Evolutionary conservation across 2,113 vertebrate species (phyloP).

Genomic region (Corythoichthys intestinalis): DNA sequence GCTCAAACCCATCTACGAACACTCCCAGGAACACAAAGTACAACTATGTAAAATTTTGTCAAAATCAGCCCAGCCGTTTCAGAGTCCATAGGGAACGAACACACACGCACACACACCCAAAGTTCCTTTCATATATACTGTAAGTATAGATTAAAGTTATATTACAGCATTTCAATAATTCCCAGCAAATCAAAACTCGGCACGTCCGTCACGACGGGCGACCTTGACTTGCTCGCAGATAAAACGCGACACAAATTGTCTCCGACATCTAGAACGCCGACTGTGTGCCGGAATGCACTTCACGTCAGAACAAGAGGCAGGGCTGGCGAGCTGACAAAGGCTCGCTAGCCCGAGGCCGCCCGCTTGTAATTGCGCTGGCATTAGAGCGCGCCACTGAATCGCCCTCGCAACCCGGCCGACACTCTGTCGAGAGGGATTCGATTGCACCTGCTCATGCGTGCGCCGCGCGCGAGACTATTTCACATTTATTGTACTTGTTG

Average conservation of each 20-base stretch:
- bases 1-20: no score
- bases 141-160: not conserved
- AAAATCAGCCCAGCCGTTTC: no score
- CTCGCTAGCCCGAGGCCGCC: slow-evolving; percentile 5
- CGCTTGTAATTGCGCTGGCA: not conserved
- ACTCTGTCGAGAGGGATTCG: not conserved
- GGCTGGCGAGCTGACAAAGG: not conserved
- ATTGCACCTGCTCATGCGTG: not conserved
- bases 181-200: not conserved
- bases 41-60: no score
- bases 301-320: not conserved
- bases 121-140: no score
- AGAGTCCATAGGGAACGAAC: no score
- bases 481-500: slow-evolving; percentile 9
- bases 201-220: not conserved
- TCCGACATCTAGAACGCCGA: not conserved
- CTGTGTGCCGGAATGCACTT: not conserved
- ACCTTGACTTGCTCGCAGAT: not conserved
- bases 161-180: not conserved
- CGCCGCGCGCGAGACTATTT: not conserved
- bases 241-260: not conserved
- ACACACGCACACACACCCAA: no score
- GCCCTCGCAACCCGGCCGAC: not conserved
- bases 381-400: not conserved
- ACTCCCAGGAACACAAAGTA: no score